A percentile compares a stretch with the other conserved stretches of the same genome.
Conservation (phyloP, 1,140 invertebrate genomes). For the Gryllus bimaculatus region DNA sequence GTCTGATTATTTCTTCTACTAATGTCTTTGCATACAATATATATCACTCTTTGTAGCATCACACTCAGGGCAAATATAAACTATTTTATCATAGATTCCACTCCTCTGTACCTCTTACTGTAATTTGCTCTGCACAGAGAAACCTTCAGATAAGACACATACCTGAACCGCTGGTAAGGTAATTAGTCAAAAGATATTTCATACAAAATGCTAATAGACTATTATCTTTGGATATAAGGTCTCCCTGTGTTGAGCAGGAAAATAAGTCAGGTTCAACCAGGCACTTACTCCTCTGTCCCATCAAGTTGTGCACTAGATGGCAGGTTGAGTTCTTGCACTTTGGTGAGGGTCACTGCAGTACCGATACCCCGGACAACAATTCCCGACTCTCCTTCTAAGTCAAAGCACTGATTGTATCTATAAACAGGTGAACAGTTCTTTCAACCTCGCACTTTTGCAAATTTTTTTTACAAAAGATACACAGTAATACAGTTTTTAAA, state of each 20-base stretch:
- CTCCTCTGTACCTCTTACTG: not conserved
- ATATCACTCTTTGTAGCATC: not conserved
- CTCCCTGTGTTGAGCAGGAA: no score
- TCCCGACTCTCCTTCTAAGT: slow-evolving; percentile 92
- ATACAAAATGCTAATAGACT: no score
- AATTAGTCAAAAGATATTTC: no score
- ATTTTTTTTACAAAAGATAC: no score
- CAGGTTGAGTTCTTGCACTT: slow-evolving; percentile 38
- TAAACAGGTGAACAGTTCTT: slow-evolving; percentile 14
- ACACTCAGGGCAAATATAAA: not conserved
- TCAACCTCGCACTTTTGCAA: not conserved
- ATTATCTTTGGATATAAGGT: no score
- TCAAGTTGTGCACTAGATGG: slow-evolving; percentile 31
- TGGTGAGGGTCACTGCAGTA: slow-evolving; percentile 71
- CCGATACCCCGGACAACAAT: slow-evolving; percentile 87
- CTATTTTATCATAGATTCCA: not conserved
- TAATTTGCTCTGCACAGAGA: not conserved
- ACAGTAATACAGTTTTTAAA: no score
- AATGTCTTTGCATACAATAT: no score
- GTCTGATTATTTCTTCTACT: no score
- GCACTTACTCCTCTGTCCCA: slow-evolving; percentile 49
- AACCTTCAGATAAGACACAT: not conserved
- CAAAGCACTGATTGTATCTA: slow-evolving; percentile 88
- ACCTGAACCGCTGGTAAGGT: no score
- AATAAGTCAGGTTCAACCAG: no score